phyloP scores from a whole-genome alignment of 1,140 invertebrate species.

The Magallana angulata region DNA sequence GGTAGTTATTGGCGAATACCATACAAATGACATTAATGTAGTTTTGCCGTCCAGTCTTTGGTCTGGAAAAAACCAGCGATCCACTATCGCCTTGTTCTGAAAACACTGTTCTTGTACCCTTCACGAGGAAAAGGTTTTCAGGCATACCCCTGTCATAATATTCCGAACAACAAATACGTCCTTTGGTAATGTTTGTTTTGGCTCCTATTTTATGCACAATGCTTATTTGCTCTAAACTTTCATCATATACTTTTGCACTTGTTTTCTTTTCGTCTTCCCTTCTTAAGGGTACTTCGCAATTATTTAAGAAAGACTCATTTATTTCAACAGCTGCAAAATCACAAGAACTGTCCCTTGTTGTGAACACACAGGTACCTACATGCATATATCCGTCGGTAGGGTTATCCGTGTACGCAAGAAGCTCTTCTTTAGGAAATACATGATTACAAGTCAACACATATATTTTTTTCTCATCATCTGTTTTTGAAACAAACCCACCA shows the following conservation, averaged over 20 bases:
- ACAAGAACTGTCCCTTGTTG: neutral
- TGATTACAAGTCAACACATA: neutral
- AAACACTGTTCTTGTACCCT: too few species aligned
- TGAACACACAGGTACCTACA: neutral
- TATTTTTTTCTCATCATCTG: neutral
- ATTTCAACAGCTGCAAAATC: neutral
- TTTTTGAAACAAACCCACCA: neutral
- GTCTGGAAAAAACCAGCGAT: too few species aligned
- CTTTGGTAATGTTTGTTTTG: neutral
- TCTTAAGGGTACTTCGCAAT: neutral
- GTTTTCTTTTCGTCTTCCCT: neutral
- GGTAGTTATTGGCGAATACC: too few species aligned
- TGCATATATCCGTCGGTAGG: neutral
- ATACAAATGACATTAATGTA: too few species aligned
- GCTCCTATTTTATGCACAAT: neutral
- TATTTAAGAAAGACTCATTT: neutral
- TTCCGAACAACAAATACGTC: neutral
- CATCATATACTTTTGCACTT: neutral
- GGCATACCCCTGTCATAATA: neutral
- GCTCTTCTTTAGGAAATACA: neutral
- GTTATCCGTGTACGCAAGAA: neutral
- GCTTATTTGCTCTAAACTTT: neutral
- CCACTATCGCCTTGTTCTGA: too few species aligned
- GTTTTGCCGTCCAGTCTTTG: too few species aligned
- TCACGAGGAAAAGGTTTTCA: too few species aligned